Percentiles rank a stretch among this genome's conserved stretches.
Conservation (phyloP, 1,140 invertebrate genomes). For the Pararge aegeria region DNA sequence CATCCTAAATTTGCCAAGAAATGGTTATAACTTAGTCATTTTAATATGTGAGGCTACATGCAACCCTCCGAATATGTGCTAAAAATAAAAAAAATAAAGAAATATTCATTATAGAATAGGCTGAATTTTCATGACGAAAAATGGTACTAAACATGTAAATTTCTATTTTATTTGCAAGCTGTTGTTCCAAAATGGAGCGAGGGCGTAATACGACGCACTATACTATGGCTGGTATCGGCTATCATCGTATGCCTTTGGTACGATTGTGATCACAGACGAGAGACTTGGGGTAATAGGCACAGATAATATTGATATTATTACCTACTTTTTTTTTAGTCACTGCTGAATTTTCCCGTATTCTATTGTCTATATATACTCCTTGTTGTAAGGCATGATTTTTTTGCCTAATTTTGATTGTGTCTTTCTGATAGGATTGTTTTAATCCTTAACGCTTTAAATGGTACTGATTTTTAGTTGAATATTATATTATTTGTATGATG, state of each 20-base stretch:
- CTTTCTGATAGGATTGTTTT: conserved; percentile 2
- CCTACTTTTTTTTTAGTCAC: conserved; percentile 11
- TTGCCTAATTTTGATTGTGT: conserved; percentile 6
- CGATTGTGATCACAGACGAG: conserved; percentile 27
- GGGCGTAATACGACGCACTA: conserved; percentile 29
- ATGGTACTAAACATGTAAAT: conserved; percentile 23
- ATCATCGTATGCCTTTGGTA: conserved; percentile 26
- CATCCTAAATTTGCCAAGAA: no score
- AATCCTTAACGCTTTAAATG: conserved; percentile 12
- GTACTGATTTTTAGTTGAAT: neutral
- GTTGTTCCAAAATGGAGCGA: conserved; percentile 30
- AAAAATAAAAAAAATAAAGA: no score
- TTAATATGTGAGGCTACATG: no score
- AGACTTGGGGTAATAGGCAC: conserved; percentile 28
- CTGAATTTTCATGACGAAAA: neutral
- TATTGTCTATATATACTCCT: neutral
- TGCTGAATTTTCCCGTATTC: conserved; percentile 15
- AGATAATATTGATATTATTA: conserved; percentile 15
- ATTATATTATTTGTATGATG: neutral
- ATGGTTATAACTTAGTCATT: no score
- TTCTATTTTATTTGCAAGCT: conserved; percentile 32
- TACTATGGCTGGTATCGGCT: conserved; percentile 30
- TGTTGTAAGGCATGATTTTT: conserved; percentile 10
- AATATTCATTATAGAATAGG: neutral
- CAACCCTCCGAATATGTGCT: no score